phyloP scores from a whole-genome alignment of 1,140 invertebrate species.

The Ips typographus region DNA sequence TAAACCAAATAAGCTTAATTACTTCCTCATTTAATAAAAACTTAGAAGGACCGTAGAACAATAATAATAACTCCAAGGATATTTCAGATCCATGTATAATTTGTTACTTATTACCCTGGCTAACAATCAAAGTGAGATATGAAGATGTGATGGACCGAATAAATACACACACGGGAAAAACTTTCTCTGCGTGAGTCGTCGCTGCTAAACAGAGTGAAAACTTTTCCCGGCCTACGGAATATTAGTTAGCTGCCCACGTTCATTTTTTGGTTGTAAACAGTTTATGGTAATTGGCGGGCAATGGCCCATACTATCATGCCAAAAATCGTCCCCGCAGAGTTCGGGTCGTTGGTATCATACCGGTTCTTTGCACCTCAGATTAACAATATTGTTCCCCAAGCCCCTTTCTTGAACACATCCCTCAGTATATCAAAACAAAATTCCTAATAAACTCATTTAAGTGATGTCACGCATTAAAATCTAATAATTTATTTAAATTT shows the following conservation, averaged over 20 bases:
- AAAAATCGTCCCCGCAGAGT: too few species aligned
- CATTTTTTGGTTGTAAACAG: too few species aligned
- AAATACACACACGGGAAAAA: neutral
- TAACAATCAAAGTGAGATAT: neutral
- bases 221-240: too few species aligned
- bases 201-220: neutral
- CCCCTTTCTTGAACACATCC: too few species aligned
- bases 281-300: too few species aligned
- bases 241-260: too few species aligned
- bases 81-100: neutral
- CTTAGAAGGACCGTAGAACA: neutral
- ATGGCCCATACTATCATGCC: too few species aligned
- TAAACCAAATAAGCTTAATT: neutral
- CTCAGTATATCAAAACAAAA: neutral
- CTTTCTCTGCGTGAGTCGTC: neutral
- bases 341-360: too few species aligned
- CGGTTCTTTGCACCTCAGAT: too few species aligned
- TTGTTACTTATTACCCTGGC: neutral
- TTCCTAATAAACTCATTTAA: neutral
- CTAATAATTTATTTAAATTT: neutral
- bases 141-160: neutral
- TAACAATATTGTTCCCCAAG: too few species aligned
- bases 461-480: neutral
- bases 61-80: neutral
- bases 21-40: neutral